Base-by-base conservation (phyloP, 2,113 vertebrate genomes). In the Madoqua kirkii region DNA sequence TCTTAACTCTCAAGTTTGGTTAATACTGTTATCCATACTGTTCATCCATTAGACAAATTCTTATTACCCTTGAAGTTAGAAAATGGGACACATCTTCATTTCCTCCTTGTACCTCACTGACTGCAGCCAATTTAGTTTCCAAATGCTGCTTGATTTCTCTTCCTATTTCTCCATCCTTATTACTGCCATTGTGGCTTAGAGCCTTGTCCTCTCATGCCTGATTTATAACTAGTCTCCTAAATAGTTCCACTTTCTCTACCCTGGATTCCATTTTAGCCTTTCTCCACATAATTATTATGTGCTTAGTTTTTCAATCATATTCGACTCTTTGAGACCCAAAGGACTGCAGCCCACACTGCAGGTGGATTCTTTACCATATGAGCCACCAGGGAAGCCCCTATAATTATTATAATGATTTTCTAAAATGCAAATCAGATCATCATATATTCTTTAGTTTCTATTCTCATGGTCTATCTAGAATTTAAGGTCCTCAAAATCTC, bases 31-130 rank as follows among this genome's bases (percentile, higher is more conserved):
- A 82, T 55, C 64, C 12, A 57, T 55, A 23, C 7, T 57, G 14
- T 57, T 86, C n/a, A 82, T 64, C 91, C 86, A 89, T 74, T 83
- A 36, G 40, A 45, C 27, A 97, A 94, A 87, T 83, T 86, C 54
- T 83, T 92, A 50, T 50, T 71, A 29, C 89, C 54, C 36, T 23
- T 86, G 33, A 95, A 64, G 8, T 90, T 40, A 91, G 81, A 90
- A 96, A 93, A 5, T 87, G 16, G 25, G 17, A 87, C 25, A 90
- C 62, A 87, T 52, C 33, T 87, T 91, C 29, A 83, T 83, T 60
- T 83, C 8, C 40, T 82, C 67, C 33, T 82, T 87, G 57, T 62
- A 64, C 54, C 60, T 67, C 50, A 45, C 11, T 91, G 62, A 59
- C n/a, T 81, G 11, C 11, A 90, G n/a, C 43, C n/a, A 91, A 29